These are phyloP conservation scores for Ophioninae sp. DNA, from an alignment of 2,888 invertebrate genomes.

Conservation along the genomic window DNA sequence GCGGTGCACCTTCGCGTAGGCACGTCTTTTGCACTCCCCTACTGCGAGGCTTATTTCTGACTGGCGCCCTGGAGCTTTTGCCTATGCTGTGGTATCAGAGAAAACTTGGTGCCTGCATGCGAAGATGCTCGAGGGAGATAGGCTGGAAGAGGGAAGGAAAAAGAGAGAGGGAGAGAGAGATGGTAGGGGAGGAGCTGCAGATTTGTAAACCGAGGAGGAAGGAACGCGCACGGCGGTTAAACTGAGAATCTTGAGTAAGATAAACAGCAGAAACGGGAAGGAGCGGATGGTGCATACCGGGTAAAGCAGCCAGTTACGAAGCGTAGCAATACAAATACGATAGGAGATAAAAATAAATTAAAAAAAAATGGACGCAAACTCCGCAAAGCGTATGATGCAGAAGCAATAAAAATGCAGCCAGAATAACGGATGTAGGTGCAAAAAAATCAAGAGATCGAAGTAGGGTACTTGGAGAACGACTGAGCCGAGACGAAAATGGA, in stretches of 20 bases:
- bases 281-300: conserved; percentile 20
- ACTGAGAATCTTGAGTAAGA: conserved; percentile 60
- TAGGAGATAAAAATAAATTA: background rate
- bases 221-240: conserved; percentile 59
- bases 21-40: conserved; percentile 13
- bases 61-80: conserved; percentile 31
- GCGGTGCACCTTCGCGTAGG: conserved; percentile 11
- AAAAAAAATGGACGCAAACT: background rate
- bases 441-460: conserved; percentile 9
- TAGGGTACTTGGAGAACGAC: conserved; percentile 10
- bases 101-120: conserved; percentile 49
- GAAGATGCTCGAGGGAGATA: conserved; percentile 36
- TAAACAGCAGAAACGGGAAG: conserved; percentile 52
- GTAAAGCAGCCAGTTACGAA: conserved; percentile 26
- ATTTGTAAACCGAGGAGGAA: conserved; percentile 59
- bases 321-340: conserved; percentile 7
- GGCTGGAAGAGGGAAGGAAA: background rate
- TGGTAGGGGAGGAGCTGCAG: conserved; percentile 23
- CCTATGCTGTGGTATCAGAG: conserved; percentile 42
- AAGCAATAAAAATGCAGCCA: conserved; percentile 40
- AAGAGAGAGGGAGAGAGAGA: background rate
- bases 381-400: conserved; percentile 19
- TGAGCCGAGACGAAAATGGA: conserved; percentile 8
- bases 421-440: background rate
- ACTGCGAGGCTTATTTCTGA: conserved; percentile 36